Conservation (phyloP, 2,113 vertebrate genomes). For the Anguilla japonica region DNA sequence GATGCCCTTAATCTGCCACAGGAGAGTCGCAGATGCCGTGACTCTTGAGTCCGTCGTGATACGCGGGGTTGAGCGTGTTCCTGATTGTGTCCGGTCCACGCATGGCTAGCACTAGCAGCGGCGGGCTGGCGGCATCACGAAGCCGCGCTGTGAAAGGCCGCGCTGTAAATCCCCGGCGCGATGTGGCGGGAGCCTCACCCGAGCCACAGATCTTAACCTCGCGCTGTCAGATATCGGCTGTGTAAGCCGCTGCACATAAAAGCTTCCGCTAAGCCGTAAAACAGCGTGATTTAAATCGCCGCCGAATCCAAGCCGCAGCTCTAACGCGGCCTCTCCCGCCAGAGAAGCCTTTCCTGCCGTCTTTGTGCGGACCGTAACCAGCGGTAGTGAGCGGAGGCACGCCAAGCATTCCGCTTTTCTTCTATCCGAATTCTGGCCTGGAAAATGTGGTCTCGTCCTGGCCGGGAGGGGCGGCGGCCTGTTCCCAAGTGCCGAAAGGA, state of each 20-base stretch:
- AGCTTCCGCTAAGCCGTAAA: not conserved
- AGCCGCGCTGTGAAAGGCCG: not conserved
- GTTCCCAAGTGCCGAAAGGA: no score
- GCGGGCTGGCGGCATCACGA: not conserved
- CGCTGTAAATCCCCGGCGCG: not conserved
- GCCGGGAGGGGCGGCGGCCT: no score
- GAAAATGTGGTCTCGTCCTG: no score
- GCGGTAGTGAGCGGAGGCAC: not conserved
- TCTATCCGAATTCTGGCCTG: not conserved
- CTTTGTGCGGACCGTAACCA: not conserved
- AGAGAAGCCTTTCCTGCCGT: not conserved
- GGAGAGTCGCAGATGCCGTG: not conserved
- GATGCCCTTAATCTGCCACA: not conserved
- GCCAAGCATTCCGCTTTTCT: not conserved
- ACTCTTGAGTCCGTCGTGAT: not conserved
- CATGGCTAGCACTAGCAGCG: not conserved
- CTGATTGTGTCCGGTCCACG: not conserved
- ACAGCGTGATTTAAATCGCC: not conserved
- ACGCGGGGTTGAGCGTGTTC: not conserved
- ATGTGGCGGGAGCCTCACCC: not conserved
- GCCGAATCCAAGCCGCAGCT: not conserved
- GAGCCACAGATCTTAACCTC: not conserved
- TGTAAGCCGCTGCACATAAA: not conserved
- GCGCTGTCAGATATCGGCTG: not conserved
- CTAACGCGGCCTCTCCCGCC: not conserved